Base-by-base conservation (phyloP, 2,888 invertebrate genomes). In the Drosophila demipolita region DNA sequence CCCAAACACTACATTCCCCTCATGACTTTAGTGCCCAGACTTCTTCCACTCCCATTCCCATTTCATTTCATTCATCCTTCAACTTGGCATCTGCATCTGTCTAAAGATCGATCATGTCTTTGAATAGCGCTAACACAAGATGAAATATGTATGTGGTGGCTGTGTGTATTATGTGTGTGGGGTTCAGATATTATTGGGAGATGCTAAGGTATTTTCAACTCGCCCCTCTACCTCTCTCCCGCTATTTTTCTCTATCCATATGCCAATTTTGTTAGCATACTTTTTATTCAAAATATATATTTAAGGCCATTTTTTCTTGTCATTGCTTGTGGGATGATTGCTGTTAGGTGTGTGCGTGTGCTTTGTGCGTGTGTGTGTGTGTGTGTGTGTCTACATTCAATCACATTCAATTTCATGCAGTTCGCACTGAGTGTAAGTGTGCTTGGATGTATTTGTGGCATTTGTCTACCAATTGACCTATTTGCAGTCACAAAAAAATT, bases 241-340 rank as follows among this genome's bases (percentile, higher is more conserved):
- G 1, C 11, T 45, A 12, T 36, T 40, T 12, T 57, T 42, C 53
- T 26, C 35, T 71, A 59, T 45, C 15, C 45, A 23, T 53, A 36
- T 61, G 58, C 70, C 74, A 71, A 78, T 78, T 64, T 66, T 72
- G 66, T 78, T 80, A 80, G 84, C 80, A 77, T 71, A 67, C 76
- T 82, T 84, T 84, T 70, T 64, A 87, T 82, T 74, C 82, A 82
- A 86, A 68, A 84, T 83, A 81, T 86, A 82, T 83, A 86, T 86
- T 82, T 83, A 69, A 65, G 68, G 69, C 80, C 74, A 82, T 83
- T 76, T 83, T 85, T 83, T 76, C 76, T 52, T 85, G 86, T 83
- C 83, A 85, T 85, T 85, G 73, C 78, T 58, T 73, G 66, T 66
- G 67, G 70, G 78, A 61, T 75, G 66, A 67, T 66, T 73, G 66